phyloP scores from a whole-genome alignment of 2,113 vertebrate genomes.

The Phodopus roborovskii region DNA sequence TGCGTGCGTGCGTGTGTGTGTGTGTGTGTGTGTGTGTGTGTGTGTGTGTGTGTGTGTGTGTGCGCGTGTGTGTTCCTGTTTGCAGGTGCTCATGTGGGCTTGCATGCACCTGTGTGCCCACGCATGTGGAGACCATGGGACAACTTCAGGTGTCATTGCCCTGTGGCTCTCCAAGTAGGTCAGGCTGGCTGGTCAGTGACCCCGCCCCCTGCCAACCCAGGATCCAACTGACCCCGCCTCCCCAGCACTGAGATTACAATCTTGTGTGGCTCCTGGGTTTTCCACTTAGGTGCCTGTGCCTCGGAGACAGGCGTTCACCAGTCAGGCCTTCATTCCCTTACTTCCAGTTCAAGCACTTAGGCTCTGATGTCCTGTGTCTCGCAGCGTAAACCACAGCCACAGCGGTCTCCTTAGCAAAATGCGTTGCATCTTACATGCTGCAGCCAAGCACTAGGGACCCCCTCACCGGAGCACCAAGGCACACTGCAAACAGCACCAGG shows the following conservation, averaged over 20 bases:
- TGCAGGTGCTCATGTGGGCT: not conserved
- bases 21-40: not conserved
- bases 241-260: not conserved
- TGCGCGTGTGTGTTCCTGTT: not conserved
- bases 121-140: not conserved
- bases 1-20: not conserved
- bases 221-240: not conserved
- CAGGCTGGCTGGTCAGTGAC: not conserved
- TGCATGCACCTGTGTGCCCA: not conserved
- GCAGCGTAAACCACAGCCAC: not conserved
- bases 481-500: not conserved
- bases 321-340: no score
- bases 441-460: not conserved
- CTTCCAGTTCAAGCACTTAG: not conserved
- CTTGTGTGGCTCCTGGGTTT: not conserved
- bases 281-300: not conserved
- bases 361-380: not conserved
- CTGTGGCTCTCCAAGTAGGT: not conserved
- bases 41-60: not conserved
- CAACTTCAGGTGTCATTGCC: not conserved
- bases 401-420: fast-evolving
- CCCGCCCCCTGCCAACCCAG: no score
- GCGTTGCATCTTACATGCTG: not conserved
- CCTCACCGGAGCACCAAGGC: not conserved
- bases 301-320: not conserved